Percentiles rank a stretch among this genome's conserved stretches.
These are phyloP conservation scores for Salminus brasiliensis DNA, from an alignment of 2,113 vertebrate genomes.

Conservation along the genomic window DNA sequence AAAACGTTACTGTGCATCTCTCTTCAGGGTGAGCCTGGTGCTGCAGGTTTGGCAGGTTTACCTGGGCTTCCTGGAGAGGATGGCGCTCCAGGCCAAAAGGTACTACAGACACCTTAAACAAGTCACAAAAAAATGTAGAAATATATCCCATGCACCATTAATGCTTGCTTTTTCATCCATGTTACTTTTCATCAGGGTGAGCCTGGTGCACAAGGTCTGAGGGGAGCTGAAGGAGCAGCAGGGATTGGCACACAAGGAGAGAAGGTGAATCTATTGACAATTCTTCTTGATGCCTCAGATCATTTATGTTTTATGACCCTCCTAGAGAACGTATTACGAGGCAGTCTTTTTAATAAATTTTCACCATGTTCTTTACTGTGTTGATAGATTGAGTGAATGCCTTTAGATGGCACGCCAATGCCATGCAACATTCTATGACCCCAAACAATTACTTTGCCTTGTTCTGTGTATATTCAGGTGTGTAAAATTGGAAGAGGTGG, in stretches of 20 bases:
- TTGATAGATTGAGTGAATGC: background rate
- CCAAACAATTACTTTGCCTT: background rate
- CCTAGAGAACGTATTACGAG: no score
- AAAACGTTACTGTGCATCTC: background rate
- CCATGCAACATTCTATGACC: background rate
- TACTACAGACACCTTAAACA: conserved; percentile 48
- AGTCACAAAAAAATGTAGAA: background rate
- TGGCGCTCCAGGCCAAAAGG: conserved; percentile 85
- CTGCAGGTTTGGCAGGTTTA: conserved; percentile 79
- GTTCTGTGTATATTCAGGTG: no score
- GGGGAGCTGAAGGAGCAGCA: conserved; percentile 81
- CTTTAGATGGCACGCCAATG: background rate
- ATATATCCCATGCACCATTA: background rate
- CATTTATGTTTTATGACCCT: background rate
- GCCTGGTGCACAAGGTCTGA: conserved; percentile 79
- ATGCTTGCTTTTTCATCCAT: background rate
- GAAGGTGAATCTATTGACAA: conserved; percentile 73
- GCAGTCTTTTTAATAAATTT: background rate
- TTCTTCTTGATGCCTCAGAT: background rate
- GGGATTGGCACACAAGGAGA: conserved; percentile 86
- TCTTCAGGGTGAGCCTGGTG: conserved; percentile 81
- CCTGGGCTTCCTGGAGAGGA: conserved; percentile 87
- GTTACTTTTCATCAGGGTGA: conserved; percentile 76
- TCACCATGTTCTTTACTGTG: background rate
- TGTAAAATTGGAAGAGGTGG: background rate